A percentile compares a stretch with the other conserved stretches of the same genome.
phyloP scores from a whole-genome alignment of 1,140 invertebrate species.

The Cephus cinctus region DNA sequence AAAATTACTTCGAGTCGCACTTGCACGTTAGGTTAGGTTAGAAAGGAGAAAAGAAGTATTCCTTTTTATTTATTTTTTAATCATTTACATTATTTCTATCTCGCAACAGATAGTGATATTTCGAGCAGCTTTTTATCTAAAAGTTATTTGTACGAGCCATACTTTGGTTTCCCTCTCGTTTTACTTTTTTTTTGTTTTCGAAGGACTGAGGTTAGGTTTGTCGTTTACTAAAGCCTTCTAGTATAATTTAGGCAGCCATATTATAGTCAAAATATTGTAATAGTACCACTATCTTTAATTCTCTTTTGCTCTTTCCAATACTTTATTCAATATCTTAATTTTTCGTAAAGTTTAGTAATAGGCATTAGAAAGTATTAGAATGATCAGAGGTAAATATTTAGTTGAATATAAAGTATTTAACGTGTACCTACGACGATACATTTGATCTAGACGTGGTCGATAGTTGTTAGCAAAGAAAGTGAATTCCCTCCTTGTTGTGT shows the following conservation, averaged over 20 bases:
- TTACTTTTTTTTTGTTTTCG: background rate
- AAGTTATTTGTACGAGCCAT: slow-evolving; percentile 10
- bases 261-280: slow-evolving; percentile 11
- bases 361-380: too few species aligned
- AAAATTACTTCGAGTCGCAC: too few species aligned
- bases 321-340: too few species aligned
- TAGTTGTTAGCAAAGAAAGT: slow-evolving; percentile 1
- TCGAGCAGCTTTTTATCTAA: slow-evolving; percentile 27
- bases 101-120: slow-evolving; percentile 24
- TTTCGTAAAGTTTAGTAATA: too few species aligned
- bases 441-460: slow-evolving; percentile 1
- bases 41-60: too few species aligned
- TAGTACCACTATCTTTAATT: too few species aligned
- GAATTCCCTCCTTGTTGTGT: slow-evolving; percentile 41
- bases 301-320: too few species aligned
- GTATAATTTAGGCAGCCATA: slow-evolving; percentile 20
- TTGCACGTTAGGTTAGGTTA: too few species aligned
- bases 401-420: too few species aligned
- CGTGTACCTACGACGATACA: background rate
- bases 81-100: slow-evolving; percentile 10
- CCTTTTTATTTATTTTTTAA: slow-evolving; percentile 17
- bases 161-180: slow-evolving; percentile 1
- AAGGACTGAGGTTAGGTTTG: slow-evolving; percentile 5
- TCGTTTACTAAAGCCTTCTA: slow-evolving; percentile 18
- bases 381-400: too few species aligned